Evolutionary conservation across 2,797 vertebrate genomes (phyloP), one percentile per base, ranked within the genome.

Genomic region (Lacerta bilineata): DNA sequence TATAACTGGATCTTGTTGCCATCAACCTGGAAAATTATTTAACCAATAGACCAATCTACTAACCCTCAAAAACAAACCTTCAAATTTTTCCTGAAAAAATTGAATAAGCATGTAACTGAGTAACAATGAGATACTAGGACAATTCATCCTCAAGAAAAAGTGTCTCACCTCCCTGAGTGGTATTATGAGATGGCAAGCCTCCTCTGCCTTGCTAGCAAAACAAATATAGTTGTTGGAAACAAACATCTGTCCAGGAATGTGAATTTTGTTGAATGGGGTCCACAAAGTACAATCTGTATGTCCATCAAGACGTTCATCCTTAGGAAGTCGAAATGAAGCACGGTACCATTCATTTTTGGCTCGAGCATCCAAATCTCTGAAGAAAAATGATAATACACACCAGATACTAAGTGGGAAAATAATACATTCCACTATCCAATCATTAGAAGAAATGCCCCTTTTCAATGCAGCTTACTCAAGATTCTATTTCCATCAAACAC

Each of bases 161-260:
- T 86, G 86, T 18, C 95, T 17, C 66, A 98, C 99, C 98, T 99
- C 99, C 94, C 99, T 95, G 61, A 99, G 97, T 0, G 99, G 99
- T 91, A 99, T 98, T 94, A 99, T 99, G 41, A 99, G 98, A 79
- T 98, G 98, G 95, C 99, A 99, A 1, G 98, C 96, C 5, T 99
- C 98, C 81, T 98, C 98, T 77, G 98, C 98, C 84, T 97, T 97
- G 96, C 99, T 99, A 95, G 98, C 97, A 36, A 99, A 99, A 92
- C 99, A 99, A 95, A 99, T 98, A 94, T 99, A 99, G 93, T 98
- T 99, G 95, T 98, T 98, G 94, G 99, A 99, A 95, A 99, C 98
- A 95, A 98, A 99, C 96, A 99, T 98, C 96, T 99, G 98, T 27
- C 99, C 99, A 0, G 98, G 96, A 78, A 99, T 98, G 80, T 99